Base-by-base conservation (phyloP, 2,113 vertebrate genomes). In the Trichechus manatus region DNA sequence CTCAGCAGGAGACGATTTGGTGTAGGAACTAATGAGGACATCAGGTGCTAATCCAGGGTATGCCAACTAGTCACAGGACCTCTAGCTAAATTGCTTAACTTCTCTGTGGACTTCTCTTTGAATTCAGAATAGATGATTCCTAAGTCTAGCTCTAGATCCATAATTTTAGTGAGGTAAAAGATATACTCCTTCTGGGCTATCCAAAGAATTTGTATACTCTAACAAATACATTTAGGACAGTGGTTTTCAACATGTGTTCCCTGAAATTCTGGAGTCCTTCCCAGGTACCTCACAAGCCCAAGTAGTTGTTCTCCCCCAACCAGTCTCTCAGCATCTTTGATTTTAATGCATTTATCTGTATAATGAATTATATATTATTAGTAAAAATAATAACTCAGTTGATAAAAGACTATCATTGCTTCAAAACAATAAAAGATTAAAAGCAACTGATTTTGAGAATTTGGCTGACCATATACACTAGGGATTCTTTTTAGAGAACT, bases 401-500 rank as follows among this genome's bases (percentile, higher is more conserved):
- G 53, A 42, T 33, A 79, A 93, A 74, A 44, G n/a, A 53, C 42
- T 53, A 84, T 33, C 7, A 79, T 23, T 68, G n/a, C 61, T 72
- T 36, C 29, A 83, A 92, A 63, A 59, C n/a, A 91, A 61, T 5
- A 80, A 93, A 63, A 20, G 13, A 79, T 4, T 23, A 9, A 72
- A 88, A 78, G 78, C 6, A 63, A 72, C 39, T 75, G 23, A 78
- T 68, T 87, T 78, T 78, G 27, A 93, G 39, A 66, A 79, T 17
- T 23, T 86, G 81, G 25, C 22, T 68, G 36, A 56, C n/a, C 25
- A 39, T 20, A 20, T 63, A 42, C 74, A 89, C 20, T 36, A 53
- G 78, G 63, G 83, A 88, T 72, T 94, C 36, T 50, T 94, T 75
- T 13, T 87, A 61, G 88, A 77, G 39, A 94, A 68, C 33, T 77